phyloP scores from a whole-genome alignment of 2,797 vertebrate genomes.

The Masticophis lateralis region DNA sequence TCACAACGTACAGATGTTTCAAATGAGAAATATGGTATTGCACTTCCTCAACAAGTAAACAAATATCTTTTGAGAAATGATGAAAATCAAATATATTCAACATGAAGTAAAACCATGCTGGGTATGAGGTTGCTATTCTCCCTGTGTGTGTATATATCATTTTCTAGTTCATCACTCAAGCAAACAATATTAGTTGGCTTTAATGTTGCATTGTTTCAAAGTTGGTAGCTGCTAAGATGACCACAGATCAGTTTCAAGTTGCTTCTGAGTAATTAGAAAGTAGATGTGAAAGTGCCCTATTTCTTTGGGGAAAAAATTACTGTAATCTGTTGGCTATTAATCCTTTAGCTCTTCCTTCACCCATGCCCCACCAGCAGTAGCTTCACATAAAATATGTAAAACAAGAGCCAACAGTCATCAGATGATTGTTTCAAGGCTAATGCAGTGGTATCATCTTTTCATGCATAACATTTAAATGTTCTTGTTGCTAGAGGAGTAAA shows the following conservation, averaged over 20 bases:
- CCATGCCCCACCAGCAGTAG: neutral
- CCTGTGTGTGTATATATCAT: neutral
- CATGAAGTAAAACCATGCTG: neutral
- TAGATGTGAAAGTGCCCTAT: neutral
- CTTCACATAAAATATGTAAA: neutral
- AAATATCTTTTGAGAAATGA: neutral
- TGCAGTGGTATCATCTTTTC: neutral
- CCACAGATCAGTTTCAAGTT: neutral
- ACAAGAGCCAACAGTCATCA: neutral
- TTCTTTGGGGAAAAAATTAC: neutral
- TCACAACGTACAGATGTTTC: neutral
- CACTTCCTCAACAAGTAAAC: neutral
- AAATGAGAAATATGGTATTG: neutral
- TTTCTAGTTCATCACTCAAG: neutral
- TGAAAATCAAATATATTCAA: neutral
- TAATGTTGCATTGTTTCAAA: neutral
- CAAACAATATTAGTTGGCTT: neutral
- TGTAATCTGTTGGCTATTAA: neutral
- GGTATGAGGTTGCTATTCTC: neutral
- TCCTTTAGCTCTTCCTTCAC: neutral
- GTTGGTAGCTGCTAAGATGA: neutral
- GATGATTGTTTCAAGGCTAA: neutral
- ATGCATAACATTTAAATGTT: neutral
- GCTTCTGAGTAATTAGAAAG: neutral
- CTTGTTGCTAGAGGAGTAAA: slow-evolving; percentile 32